Conservation (phyloP, 2,113 vertebrate genomes). For the Mus pahari region DNA sequence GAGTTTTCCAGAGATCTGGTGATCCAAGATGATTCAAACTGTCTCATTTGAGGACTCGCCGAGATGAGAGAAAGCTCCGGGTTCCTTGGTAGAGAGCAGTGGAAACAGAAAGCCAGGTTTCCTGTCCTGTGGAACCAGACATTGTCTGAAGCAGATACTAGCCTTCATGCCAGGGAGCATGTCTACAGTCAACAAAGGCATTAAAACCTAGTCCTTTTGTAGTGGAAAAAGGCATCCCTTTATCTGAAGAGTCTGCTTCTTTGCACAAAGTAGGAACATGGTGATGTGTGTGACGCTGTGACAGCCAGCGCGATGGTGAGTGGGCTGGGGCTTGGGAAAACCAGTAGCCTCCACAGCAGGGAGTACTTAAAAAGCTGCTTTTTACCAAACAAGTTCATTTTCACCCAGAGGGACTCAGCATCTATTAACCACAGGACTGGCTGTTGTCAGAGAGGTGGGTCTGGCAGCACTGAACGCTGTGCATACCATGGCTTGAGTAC, state of each 20-base stretch:
- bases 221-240: conserved; percentile 24
- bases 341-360: not conserved
- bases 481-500: fast-evolving
- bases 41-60: not conserved
- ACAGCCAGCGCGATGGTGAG: not conserved
- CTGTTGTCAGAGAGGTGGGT: not conserved
- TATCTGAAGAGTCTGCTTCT: conserved; percentile 12
- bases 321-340: not conserved
- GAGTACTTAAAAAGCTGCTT: not conserved
- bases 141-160: not conserved
- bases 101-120: conserved; percentile 1
- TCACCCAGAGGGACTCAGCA: not conserved
- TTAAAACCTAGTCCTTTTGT: conserved; percentile 35
- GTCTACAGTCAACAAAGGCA: conserved; percentile 14
- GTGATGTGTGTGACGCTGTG: conserved; percentile 20
- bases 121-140: conserved; percentile 11
- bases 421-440: not conserved
- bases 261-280: not conserved
- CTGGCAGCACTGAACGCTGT: fast-evolving
- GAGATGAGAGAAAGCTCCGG: not conserved
- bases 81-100: not conserved
- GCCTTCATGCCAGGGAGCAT: not conserved
- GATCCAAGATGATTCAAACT: not conserved
- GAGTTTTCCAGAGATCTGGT: not conserved
- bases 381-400: conserved; percentile 58